Evolutionary conservation across 2,888 invertebrate species (phyloP).

Genomic region (Agrotis exclamationis): DNA sequence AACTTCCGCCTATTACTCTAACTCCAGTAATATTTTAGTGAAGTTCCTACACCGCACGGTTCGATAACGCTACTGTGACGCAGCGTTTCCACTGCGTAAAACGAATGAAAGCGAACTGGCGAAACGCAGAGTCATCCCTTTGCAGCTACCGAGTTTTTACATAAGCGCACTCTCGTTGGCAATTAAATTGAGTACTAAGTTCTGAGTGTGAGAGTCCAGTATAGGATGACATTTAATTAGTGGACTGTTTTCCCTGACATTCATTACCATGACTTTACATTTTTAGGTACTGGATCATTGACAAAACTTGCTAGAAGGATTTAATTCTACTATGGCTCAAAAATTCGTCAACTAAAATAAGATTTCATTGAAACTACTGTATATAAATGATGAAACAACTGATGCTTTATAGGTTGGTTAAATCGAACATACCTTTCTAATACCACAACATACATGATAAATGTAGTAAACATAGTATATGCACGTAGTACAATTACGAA

Average conservation of each 20-base stretch:
- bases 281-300: not conserved
- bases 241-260: slow-evolving; percentile 6
- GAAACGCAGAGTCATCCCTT: slow-evolving; percentile 65
- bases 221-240: slow-evolving; percentile 27
- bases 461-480: not conserved
- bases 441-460: no score
- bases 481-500: no score
- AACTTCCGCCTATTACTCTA: slow-evolving; percentile 23
- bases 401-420: no score
- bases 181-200: slow-evolving; percentile 64
- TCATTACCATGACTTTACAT: slow-evolving; percentile 1
- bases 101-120: slow-evolving; percentile 64
- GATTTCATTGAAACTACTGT: no score
- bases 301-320: not conserved
- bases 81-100: slow-evolving; percentile 64
- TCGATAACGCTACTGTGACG: slow-evolving; percentile 69
- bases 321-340: no score
- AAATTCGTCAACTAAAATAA: no score
- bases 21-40: slow-evolving; percentile 57
- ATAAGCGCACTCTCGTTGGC: slow-evolving; percentile 46
- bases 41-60: slow-evolving; percentile 57
- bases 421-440: no score
- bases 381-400: no score
- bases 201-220: slow-evolving; percentile 20
- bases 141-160: slow-evolving; percentile 58